Base-by-base conservation (phyloP, 2,113 vertebrate species). In the Saguinus imperator region DNA sequence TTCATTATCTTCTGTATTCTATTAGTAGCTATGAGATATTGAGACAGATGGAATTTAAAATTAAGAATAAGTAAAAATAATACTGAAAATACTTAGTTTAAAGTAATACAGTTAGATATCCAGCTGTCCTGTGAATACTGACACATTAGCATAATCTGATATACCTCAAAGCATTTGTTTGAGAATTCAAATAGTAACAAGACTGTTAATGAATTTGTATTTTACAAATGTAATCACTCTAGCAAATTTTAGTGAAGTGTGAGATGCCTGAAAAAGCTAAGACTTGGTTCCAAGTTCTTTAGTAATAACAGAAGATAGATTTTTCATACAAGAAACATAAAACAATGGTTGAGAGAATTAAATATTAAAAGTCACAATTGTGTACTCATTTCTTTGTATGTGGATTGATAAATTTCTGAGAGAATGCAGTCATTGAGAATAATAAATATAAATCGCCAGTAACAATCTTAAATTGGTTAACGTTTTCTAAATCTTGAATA, bases 21-120 rank as follows among this genome's bases (percentile, higher is more conserved):
- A 87, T 37, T 48, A 94, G 48, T 79, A 87, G 95, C 52, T 23
- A 80, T 70, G 68, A 94, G 11, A 52, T 83, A 87, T 37, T 95
- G 21, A 75, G 35, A 89, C 55, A 87, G 18, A 86, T 77, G 55
- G 48, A 89, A 95, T 43, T 72, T 73, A 37, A 84, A 94, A 92
- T 9, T 80, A 66, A 88, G 50, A 45, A 57, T 80, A 89, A 79
- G 21, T 32, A 79, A 89, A 96, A 90, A 12, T 7, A 89, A 55
- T 73, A 94, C 83, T 80, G 27, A 90, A 97, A 48, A 77, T 43
- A 40, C 20, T 95, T 91, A 29, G 8, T 45, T 88, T 95, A 37
- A 95, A 72, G 32, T 58, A 27, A 57, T 3, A 57, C 7, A 57
- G 25, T 87, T 32, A 95, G 27, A 76, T 87, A 50, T 52, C 16